A percentile compares a stretch with the other conserved stretches of the same genome.
phyloP scores from a whole-genome alignment of 2,797 vertebrate genomes.

The Percopsis omiscomaycus region DNA sequence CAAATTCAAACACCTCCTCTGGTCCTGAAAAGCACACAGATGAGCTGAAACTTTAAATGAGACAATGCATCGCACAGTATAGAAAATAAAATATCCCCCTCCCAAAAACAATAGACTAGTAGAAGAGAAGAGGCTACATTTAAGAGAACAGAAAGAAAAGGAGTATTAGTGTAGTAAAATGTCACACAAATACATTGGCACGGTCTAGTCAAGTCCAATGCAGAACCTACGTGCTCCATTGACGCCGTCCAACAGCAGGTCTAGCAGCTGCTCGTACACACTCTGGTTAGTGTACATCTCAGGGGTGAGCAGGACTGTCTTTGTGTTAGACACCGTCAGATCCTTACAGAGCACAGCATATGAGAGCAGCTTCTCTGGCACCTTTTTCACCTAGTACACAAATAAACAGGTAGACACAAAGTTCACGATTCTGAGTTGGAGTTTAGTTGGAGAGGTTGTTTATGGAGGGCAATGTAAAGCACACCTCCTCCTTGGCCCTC shows the following conservation, averaged over 20 bases:
- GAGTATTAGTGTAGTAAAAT: background rate
- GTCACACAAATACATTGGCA: background rate
- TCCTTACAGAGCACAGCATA: conserved; percentile 91
- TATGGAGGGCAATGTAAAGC: background rate
- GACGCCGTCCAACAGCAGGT: conserved; percentile 88
- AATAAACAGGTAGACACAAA: conserved; percentile 20
- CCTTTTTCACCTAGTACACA: conserved; percentile 90
- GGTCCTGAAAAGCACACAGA: conserved; percentile 76
- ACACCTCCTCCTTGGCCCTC: conserved; percentile 93
- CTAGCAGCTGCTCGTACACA: conserved; percentile 90
- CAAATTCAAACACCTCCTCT: conserved; percentile 88
- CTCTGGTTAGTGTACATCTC: conserved; percentile 96
- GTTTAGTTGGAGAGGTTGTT: too few relatives aligned
- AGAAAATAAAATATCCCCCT: conserved; percentile 4
- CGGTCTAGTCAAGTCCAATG: background rate
- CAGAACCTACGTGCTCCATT: conserved; percentile 84
- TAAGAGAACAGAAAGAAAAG: background rate
- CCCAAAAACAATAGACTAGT: too few relatives aligned
- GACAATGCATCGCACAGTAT: conserved; percentile 6
- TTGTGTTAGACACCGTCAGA: conserved; percentile 87
- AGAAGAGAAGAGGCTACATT: background rate
- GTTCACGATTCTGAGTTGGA: background rate
- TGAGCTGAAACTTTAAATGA: background rate
- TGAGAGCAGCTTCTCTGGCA: conserved; percentile 92
- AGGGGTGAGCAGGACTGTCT: conserved; percentile 91